These are phyloP conservation scores for Nephrotoma guestfalica DNA, from an alignment of 2,888 invertebrate genomes.

Conservation along the genomic window DNA sequence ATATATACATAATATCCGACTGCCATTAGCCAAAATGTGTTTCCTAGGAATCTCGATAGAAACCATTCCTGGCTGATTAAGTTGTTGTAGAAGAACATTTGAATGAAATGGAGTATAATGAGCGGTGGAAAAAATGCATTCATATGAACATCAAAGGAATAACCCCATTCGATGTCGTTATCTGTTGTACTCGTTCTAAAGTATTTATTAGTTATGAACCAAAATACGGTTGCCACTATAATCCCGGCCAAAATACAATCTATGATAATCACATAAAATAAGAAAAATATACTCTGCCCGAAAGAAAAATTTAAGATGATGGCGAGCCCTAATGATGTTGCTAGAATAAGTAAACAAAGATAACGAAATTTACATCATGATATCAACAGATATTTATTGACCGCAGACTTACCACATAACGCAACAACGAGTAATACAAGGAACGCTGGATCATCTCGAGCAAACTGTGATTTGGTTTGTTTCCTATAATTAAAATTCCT, in stretches of 20 bases:
- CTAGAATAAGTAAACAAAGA: constrained; percentile 35
- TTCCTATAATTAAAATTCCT: constrained; percentile 96
- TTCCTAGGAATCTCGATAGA: constrained; percentile 71
- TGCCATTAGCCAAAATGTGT: constrained; percentile 86
- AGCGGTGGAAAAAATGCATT: constrained; percentile 98
- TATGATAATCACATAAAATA: constrained; percentile 83
- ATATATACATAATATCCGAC: constrained; percentile 89
- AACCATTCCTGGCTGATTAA: constrained; percentile 63
- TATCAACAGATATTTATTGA: neutral
- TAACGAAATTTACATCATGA: neutral
- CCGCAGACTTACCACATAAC: constrained; percentile 46
- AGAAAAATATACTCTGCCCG: constrained; percentile 60
- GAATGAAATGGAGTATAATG: constrained; percentile 82
- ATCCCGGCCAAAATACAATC: constrained; percentile 87
- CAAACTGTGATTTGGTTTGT: constrained; percentile 97
- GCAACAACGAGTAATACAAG: constrained; percentile 78
- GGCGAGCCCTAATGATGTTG: constrained; percentile 81
- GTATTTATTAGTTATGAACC: constrained; percentile 46
- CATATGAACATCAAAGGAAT: constrained; percentile 95
- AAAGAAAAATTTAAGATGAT: constrained; percentile 57
- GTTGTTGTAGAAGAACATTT: constrained; percentile 78
- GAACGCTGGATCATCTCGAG: constrained; percentile 97
- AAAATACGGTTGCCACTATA: constrained; percentile 73
- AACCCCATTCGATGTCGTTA: constrained; percentile 85
- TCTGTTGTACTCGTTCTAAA: constrained; percentile 25